phyloP scores from a whole-genome alignment of 2,797 vertebrate genomes.

The Acrossocheilus wenchowensis region DNA sequence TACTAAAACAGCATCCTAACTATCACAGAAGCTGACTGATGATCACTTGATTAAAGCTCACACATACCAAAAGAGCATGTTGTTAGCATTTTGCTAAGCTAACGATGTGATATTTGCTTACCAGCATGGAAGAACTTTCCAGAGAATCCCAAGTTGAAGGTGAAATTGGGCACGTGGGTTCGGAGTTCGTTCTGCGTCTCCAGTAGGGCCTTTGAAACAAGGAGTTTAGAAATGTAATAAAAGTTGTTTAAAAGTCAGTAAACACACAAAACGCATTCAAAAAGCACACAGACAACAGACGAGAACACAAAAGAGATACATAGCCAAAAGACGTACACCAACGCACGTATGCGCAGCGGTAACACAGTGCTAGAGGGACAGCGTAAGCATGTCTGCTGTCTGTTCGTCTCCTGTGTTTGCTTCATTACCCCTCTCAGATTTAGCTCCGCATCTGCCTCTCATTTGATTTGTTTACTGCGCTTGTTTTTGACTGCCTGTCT shows the following conservation, averaged over 20 bases:
- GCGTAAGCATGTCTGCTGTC: slow-evolving; percentile 14
- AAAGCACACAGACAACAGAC: slow-evolving; percentile 12
- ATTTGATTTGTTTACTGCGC: slow-evolving; percentile 53
- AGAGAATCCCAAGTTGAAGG: slow-evolving; percentile 99
- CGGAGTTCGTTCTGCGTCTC: slow-evolving; percentile 93
- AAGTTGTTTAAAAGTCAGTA: slow-evolving; percentile 38
- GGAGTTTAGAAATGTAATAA: slow-evolving; percentile 28
- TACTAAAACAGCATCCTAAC: background rate
- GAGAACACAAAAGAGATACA: slow-evolving; percentile 21
- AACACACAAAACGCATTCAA: slow-evolving; percentile 36
- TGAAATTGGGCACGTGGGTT: slow-evolving; percentile 95
- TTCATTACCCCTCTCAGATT: slow-evolving; percentile 39
- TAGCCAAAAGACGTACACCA: slow-evolving; percentile 1
- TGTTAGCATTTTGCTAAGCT: background rate
- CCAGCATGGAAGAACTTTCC: slow-evolving; percentile 99
- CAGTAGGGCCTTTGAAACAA: slow-evolving; percentile 86
- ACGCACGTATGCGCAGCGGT: slow-evolving; percentile 7
- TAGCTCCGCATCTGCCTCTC: slow-evolving; percentile 34
- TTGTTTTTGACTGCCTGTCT: slow-evolving; percentile 42
- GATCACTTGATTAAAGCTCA: background rate
- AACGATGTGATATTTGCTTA: slow-evolving; percentile 66
- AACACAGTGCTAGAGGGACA: slow-evolving; percentile 38
- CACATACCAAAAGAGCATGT: background rate
- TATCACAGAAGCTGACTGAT: background rate
- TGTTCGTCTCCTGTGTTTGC: slow-evolving; percentile 25